Base-by-base conservation (phyloP, 2,113 vertebrate species). In the Morphnarchus princeps region DNA sequence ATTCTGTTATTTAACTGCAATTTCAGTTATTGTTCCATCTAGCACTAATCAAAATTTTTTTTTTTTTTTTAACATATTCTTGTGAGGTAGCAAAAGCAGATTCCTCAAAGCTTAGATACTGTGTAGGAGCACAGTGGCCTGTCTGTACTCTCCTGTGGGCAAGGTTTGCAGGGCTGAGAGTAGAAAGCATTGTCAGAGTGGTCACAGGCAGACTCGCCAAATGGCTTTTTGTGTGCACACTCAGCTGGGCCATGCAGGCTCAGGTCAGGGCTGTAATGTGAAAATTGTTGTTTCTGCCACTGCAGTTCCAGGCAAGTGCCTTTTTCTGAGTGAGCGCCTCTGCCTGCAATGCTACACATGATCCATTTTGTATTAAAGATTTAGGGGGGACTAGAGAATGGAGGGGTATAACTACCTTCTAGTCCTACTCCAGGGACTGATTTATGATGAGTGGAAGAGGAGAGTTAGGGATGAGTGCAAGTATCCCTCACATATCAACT, bases 221-320 rank as follows among this genome's bases (percentile, higher is more conserved):
- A 43, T 40, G 34, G 14, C 11, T 14, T 0, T 0, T 0, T 40
- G 26, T 52, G 50, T 58, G 42, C 34, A 13, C 21, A 7, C 19
- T 24, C 13, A 32, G 28, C 26, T 36, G 32, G 49, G 42, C 16
- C 17, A 5, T 0, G 0, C 2, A 4, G 54, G 31, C 16, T 36
- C 34, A 15, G 31, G 31, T 63, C 26, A n/a, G 36, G 21, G 58
- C 19, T 49, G 31, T 42, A 54, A 69, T 16, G 18, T 13, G 32
- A 65, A 50, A 93, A 69, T 25, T 83, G 69, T 19, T 25, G 10
- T 38, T 69, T 67, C 71, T 95, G 67, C 40, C 16, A 6, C 22
- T 73, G 45, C 40, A n/a, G 1, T 59, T 77, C 40, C 26, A 73
- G 9, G 21, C 42, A 74, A 67, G 38, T 7, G 52, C 8, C 21